Evolutionary conservation across 2,797 vertebrate species (phyloP).

Genomic region (Heterohyrax brucei): DNA sequence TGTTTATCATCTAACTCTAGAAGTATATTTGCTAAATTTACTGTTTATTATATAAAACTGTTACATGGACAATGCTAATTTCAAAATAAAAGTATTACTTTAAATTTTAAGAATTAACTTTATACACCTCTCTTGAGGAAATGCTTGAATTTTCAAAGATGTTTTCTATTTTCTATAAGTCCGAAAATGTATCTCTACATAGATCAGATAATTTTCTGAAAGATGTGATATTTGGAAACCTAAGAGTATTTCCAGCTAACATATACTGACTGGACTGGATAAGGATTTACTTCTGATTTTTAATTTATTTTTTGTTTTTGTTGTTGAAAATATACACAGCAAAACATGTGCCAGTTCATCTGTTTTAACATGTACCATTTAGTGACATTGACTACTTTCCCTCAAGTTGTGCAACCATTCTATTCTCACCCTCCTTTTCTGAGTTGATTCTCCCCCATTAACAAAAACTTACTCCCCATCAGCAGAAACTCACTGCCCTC

Average conservation of each 20-base stretch:
- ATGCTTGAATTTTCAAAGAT: slow-evolving; percentile 33
- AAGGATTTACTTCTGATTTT: background rate
- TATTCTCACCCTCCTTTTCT: too few species aligned
- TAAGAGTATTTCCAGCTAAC: slow-evolving; percentile 20
- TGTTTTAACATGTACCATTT: too few species aligned
- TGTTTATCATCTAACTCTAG: background rate
- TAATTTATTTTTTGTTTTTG: too few species aligned
- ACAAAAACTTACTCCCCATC: too few species aligned
- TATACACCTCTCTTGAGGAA: background rate
- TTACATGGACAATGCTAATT: background rate
- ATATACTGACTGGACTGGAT: background rate
- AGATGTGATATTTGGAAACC: slow-evolving; percentile 9
- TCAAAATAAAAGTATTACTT: background rate
- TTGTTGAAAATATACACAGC: too few species aligned
- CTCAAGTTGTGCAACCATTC: too few species aligned
- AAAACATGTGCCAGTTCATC: too few species aligned
- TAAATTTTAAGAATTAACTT: slow-evolving; percentile 11
- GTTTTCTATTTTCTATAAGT: background rate
- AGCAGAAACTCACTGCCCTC: too few species aligned
- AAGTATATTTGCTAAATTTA: slow-evolving; percentile 20
- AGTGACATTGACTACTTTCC: too few species aligned
- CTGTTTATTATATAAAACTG: slow-evolving; percentile 39
- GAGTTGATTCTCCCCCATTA: too few species aligned
- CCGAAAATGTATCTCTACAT: slow-evolving; percentile 32
- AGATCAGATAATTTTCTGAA: background rate